A percentile compares a stretch with the other conserved stretches of the same genome.
Conservation (phyloP, 2,888 invertebrate species). For the Andrena hattorfiana region DNA sequence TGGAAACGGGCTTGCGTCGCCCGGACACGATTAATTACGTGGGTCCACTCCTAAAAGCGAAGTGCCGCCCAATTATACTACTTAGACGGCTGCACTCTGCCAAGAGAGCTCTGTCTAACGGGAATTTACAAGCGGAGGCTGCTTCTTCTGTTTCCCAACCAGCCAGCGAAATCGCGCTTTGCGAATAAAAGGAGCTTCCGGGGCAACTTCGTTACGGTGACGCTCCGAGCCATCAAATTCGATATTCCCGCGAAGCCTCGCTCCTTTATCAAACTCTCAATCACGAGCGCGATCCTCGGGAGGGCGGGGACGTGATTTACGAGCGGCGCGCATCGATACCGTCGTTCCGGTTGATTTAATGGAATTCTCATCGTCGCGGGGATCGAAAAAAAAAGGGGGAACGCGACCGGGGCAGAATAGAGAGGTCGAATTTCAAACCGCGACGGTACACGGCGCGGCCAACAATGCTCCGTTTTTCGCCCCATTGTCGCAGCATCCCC, state of each 20-base stretch:
- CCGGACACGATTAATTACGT: no score
- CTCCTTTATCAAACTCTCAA: slow-evolving; percentile 47
- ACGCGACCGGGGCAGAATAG: not conserved
- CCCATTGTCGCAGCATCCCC: slow-evolving; percentile 37
- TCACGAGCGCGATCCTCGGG: slow-evolving; percentile 43
- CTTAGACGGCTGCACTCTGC: not conserved
- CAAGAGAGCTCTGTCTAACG: not conserved
- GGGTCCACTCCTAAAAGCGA: no score
- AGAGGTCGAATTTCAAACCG: slow-evolving; percentile 42
- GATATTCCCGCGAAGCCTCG: slow-evolving; percentile 18
- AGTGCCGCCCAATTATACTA: no score
- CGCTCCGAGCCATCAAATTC: slow-evolving; percentile 34
- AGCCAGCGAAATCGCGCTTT: not conserved
- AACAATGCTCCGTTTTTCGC: slow-evolving; percentile 43
- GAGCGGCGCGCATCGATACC: slow-evolving; percentile 42
- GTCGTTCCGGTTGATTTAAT: slow-evolving; percentile 52
- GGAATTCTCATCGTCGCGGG: slow-evolving; percentile 46
- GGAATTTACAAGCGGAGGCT: not conserved
- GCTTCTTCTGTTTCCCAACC: not conserved
- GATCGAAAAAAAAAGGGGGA: not conserved
- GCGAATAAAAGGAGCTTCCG: not conserved
- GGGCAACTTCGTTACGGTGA: slow-evolving; percentile 28
- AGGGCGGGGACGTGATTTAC: slow-evolving; percentile 42
- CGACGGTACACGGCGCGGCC: slow-evolving; percentile 21
- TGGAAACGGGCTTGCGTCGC: no score